phyloP scores from a whole-genome alignment of 2,797 vertebrate species.

The Amphiprion clarkii region DNA sequence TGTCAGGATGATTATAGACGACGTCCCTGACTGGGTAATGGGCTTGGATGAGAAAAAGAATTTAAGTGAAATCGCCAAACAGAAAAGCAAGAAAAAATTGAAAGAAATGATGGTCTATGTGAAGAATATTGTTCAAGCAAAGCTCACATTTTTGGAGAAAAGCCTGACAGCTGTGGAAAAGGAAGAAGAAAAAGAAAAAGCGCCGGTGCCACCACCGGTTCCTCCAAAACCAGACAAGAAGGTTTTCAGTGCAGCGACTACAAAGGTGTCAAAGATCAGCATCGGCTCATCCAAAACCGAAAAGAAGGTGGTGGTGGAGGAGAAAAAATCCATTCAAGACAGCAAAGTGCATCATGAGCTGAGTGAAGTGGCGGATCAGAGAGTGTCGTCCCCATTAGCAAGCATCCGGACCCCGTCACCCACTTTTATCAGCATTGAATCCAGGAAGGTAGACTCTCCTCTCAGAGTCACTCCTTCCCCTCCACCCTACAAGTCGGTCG shows the following conservation, averaged over 20 bases:
- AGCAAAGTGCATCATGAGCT: constrained; percentile 70
- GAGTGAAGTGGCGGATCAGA: constrained; percentile 75
- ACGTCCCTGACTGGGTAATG: constrained; percentile 88
- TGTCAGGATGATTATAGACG: constrained; percentile 84
- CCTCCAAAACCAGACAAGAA: constrained; percentile 73
- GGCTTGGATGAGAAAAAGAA: constrained; percentile 84
- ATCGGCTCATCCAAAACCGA: constrained; percentile 80
- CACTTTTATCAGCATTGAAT: constrained; percentile 95
- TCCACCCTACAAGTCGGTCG: constrained; percentile 78
- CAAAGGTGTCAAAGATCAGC: constrained; percentile 83
- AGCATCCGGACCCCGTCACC: constrained; percentile 90
- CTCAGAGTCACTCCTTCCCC: constrained; percentile 83
- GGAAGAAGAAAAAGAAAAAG: constrained; percentile 61
- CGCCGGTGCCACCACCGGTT: constrained; percentile 12
- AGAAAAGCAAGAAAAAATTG: constrained; percentile 88
- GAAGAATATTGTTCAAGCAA: constrained; percentile 83
- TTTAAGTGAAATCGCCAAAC: constrained; percentile 76
- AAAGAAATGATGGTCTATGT: constrained; percentile 87
- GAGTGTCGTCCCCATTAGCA: constrained; percentile 81
- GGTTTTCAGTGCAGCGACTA: constrained; percentile 51
- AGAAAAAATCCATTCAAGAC: constrained; percentile 69
- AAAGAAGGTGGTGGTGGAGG: constrained; percentile 74
- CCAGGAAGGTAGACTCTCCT: constrained; percentile 85
- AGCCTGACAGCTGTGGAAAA: constrained; percentile 70
- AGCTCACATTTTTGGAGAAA: constrained; percentile 83